Percentiles rank a stretch among this genome's conserved stretches.
Conservation (phyloP, 2,888 invertebrate species). For the Meteorus cinctellus region DNA sequence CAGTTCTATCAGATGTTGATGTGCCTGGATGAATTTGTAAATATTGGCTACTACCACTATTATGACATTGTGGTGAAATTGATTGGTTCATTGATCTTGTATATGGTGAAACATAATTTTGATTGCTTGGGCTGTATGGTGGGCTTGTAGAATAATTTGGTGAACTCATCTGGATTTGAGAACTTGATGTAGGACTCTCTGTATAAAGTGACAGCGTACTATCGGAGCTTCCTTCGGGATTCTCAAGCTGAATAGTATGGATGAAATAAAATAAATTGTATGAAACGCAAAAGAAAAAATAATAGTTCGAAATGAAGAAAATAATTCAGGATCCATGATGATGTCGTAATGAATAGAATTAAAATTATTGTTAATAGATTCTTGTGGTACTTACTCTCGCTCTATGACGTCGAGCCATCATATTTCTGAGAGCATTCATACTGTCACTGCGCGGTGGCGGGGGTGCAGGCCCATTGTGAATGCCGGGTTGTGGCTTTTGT, state of each 20-base stretch:
- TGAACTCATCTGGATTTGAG: conserved; percentile 67
- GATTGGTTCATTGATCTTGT: conserved; percentile 38
- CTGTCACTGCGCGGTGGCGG: conserved; percentile 73
- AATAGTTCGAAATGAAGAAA: background rate
- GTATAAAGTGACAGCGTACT: conserved; percentile 67
- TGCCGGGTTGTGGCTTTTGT: conserved; percentile 59
- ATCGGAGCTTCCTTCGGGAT: conserved; percentile 66
- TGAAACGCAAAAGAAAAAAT: conserved; percentile 44
- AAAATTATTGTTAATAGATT: conserved; percentile 15
- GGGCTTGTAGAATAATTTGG: conserved; percentile 66
- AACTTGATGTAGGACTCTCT: conserved; percentile 64
- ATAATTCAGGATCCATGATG: conserved; percentile 21
- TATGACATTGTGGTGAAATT: conserved; percentile 27
- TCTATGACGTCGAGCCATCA: conserved; percentile 69
- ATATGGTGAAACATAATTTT: conserved; percentile 55
- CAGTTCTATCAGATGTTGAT: conserved; percentile 42
- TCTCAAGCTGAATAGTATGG: conserved; percentile 60
- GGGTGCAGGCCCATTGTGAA: conserved; percentile 64
- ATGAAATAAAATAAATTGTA: conserved; percentile 51
- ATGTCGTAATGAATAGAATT: background rate
- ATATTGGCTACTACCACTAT: conserved; percentile 46
- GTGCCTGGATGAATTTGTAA: conserved; percentile 39
- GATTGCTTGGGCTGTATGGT: conserved; percentile 65
- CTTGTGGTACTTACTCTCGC: conserved; percentile 63
- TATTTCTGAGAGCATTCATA: conserved; percentile 70